Base-by-base conservation (phyloP, 2,888 invertebrate genomes). In the Hyposoter dolosus region DNA sequence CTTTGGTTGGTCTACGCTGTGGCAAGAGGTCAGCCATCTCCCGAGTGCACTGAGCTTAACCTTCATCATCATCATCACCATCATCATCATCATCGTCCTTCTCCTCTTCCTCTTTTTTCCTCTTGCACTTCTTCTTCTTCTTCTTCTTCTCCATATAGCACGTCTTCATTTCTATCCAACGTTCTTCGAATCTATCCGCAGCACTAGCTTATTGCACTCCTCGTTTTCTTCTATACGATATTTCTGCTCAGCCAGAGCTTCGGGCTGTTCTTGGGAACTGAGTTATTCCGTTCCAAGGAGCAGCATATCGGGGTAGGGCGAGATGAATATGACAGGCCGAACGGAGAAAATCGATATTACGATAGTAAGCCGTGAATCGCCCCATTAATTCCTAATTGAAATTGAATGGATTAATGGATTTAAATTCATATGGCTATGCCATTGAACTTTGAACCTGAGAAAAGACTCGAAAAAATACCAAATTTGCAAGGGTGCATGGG, bases 101-200 rank as follows among this genome's bases (percentile, higher is more conserved):
- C 23, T 78, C 83, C 35, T 83, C 82, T 65, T 66, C 60, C 40
- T 80, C 69, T 43, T 40, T 40, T 40, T 40, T 53, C 75, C 47
- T 82, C 71, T 45, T 78, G 80, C 32, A 76, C 84, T 56, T 82
- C 82, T 69, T 71, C 56, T 40, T 80, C 75, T n/a, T n/a, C n/a
- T n/a, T n/a, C n/a, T n/a, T n/a, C n/a, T n/a, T 43, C 53, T 45
- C 10, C 84, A 84, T 43, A 75, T 56, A 76, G 65, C 78, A 68
- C 53, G 53, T 72, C 80, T 35, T 66, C 53, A 77, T 50, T 47
- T 56, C 69, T 19, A 72, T 50, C 72, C 65, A 63, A 84, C 77
- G 82, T 83, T 80, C 72, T 86, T 79, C 80, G 86, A 87, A 90
- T 88, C 89, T 86, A 66, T 77, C 81, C 32, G 35, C 35, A 40